phyloP scores from a whole-genome alignment of 2,113 vertebrate species.

The Peromyscus californicus region DNA sequence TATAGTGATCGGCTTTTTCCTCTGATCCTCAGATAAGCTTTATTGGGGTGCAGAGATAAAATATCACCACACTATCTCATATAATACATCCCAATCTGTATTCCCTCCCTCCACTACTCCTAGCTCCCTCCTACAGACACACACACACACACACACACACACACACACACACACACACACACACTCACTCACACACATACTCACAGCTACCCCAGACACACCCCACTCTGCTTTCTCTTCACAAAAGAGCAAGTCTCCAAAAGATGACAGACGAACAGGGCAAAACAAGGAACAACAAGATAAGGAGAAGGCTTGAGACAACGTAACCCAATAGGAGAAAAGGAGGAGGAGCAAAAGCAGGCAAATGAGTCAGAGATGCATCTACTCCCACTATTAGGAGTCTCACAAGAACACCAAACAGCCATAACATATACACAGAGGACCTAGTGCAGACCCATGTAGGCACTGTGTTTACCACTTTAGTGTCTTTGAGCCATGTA shows the following conservation, averaged over 20 bases:
- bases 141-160: too few species aligned
- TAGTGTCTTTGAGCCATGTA: not conserved
- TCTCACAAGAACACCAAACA: not conserved
- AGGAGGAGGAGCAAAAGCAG: not conserved
- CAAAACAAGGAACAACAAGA: not conserved
- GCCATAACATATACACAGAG: not conserved
- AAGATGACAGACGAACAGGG: not conserved
- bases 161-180: too few species aligned
- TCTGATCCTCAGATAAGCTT: too few species aligned
- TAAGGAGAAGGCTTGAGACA: not conserved
- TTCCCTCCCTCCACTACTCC: not conserved
- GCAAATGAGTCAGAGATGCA: not conserved
- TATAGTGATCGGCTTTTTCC: too few species aligned
- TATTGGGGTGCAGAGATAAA: too few species aligned
- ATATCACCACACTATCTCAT: too few species aligned
- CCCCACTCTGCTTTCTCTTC: not conserved
- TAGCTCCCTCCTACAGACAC: not conserved
- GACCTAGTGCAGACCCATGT: not conserved
- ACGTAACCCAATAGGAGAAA: not conserved
- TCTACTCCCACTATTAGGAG: not conserved
- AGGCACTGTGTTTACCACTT: not conserved
- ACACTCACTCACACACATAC: not conserved
- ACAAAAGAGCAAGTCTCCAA: not conserved
- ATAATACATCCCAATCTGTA: not conserved
- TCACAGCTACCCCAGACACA: not conserved